Evolutionary conservation across 1,140 invertebrate genomes (phyloP), one percentile per base, ranked within the genome.

Genomic region (Laodelphax striatellus): DNA sequence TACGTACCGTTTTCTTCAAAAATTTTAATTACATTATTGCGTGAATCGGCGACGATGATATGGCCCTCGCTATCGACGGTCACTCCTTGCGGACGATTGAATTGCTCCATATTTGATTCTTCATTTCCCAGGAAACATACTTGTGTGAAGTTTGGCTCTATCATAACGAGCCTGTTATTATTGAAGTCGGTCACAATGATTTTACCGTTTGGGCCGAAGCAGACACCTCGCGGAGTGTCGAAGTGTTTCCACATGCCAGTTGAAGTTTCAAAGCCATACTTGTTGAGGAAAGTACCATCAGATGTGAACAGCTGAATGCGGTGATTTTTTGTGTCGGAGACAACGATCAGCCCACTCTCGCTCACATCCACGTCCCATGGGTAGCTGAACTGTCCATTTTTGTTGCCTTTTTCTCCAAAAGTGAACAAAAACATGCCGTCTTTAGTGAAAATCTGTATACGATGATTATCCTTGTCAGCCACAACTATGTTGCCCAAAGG

Each of bases 361-460:
- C 92, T 94, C 0, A 86, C 84, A 9, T 91, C 91, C 9, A 97
- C 88, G 72, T 95, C 95, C 95, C 95, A 98, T 0, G 94, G 95
- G 75, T 96, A 98, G 67, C 92, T 89, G 65, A 98, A 97, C 67
- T 95, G 87, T 1, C 93, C 93, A 62, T 81, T 81, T 54, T 85
- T 82, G 59, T 81, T 82, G 14, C 94, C 94, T 66, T 88, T 88
- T 59, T 90, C 86, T 13, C 94, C 94, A 71, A 97, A 97, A 64
- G 83, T 86, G 5, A 87, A 76, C 4, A 96, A 70, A 70, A 90
- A 96, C 4, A 76, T 77, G 10, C 94, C 94, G 55, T 84, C 80
- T 50, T 83, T 76, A 14, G 84, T 87, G 64, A 96, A 89, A 44
- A 94, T 80, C 70, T 96, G 92, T 55, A 98, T 84, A 52, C 94